Evolutionary conservation across 2,113 vertebrate genomes (phyloP).

Genomic region (Gymnarchus niloticus): DNA sequence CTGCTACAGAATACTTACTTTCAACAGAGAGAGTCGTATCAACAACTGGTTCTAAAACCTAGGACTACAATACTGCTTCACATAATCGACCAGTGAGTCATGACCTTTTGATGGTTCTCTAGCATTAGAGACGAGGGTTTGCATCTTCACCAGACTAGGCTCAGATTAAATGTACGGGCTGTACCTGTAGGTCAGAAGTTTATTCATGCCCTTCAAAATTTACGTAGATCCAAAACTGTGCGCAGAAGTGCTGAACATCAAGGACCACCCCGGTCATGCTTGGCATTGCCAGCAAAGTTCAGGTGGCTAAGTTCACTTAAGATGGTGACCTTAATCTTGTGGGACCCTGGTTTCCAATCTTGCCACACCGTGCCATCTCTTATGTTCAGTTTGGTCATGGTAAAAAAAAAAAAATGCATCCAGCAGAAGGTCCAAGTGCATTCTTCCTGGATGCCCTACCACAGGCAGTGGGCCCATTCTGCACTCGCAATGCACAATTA

Average conservation of each 20-base stretch:
- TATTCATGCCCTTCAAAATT: background rate
- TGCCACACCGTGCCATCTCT: background rate
- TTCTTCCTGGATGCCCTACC: background rate
- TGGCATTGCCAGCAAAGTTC: background rate
- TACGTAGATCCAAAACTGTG: background rate
- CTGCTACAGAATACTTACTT: background rate
- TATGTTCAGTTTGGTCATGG: background rate
- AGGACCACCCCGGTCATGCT: background rate
- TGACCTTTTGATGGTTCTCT: background rate
- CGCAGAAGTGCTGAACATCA: background rate
- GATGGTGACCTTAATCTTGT: background rate
- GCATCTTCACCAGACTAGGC: background rate
- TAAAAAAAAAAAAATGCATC: background rate
- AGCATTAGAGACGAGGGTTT: background rate
- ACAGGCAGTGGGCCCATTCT: too few relatives aligned
- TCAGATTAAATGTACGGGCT: background rate
- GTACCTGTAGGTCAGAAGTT: too few relatives aligned
- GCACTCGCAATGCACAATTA: background rate
- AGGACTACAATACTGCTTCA: background rate
- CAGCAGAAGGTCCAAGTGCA: background rate
- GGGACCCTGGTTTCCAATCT: background rate
- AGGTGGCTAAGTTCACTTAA: background rate
- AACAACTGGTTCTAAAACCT: background rate
- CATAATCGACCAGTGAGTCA: background rate
- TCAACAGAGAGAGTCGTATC: background rate